phyloP scores from a whole-genome alignment of 2,113 vertebrate genomes.

The Sander lucioperca region DNA sequence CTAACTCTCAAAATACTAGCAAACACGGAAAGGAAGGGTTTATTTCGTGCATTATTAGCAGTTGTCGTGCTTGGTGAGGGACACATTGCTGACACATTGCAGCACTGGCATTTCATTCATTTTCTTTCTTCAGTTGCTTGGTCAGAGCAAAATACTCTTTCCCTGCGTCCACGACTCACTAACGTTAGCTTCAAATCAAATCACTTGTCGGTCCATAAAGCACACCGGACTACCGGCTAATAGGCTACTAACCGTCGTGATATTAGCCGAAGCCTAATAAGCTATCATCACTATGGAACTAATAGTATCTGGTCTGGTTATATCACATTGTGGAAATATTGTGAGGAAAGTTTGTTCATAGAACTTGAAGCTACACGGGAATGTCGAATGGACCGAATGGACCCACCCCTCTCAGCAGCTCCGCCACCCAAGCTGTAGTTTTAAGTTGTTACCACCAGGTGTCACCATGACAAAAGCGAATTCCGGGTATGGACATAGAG shows the following conservation, averaged over 20 bases:
- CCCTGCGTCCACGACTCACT: no score
- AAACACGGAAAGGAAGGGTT: neutral
- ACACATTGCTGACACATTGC: neutral
- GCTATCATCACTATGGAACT: neutral
- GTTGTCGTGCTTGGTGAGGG: neutral
- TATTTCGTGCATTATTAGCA: neutral
- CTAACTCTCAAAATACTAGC: neutral
- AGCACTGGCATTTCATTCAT: neutral
- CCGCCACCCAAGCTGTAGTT: neutral
- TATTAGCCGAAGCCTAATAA: neutral
- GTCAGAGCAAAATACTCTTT: neutral
- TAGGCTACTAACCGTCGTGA: no score
- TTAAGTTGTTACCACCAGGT: slow-evolving; percentile 30
- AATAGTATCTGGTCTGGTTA: neutral
- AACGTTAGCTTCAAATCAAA: neutral
- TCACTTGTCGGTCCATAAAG: neutral
- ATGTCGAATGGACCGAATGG: no score
- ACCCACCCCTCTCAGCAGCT: neutral
- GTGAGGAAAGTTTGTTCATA: neutral
- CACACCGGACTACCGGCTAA: neutral
- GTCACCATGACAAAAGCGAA: slow-evolving; percentile 30
- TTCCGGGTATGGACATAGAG: no score
- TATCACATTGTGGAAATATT: neutral
- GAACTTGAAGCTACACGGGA: neutral
- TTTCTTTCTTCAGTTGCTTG: neutral